Conservation (phyloP, 2,797 vertebrate genomes). For the Ibycter americanus region DNA sequence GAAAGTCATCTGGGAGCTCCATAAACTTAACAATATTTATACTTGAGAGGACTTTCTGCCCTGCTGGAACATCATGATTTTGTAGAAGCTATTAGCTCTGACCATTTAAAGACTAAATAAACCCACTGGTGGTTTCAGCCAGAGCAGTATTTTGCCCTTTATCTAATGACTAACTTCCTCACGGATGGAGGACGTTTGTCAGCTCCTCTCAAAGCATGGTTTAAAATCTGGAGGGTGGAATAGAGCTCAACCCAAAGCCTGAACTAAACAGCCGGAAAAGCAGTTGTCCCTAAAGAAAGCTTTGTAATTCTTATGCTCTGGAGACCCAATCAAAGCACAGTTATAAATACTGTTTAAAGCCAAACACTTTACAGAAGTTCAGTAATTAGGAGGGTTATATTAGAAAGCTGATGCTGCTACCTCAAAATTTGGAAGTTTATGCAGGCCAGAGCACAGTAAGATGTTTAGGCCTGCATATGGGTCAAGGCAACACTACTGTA, state of each 20-base stretch:
- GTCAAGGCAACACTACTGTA: not conserved
- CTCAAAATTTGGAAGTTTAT: not conserved
- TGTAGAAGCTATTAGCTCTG: not conserved
- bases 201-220: not conserved
- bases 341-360: not conserved
- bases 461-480: not conserved
- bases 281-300: not conserved
- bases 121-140: not conserved
- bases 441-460: not conserved
- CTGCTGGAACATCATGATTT: not conserved
- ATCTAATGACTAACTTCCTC: not conserved
- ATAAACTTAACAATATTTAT: not conserved
- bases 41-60: not conserved
- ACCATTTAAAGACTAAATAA: not conserved
- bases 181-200: not conserved
- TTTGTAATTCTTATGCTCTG: not conserved
- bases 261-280: not conserved
- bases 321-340: not conserved
- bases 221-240: not conserved
- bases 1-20: not conserved
- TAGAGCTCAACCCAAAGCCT: not conserved
- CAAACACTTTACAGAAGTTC: not conserved
- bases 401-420: not conserved
- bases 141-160: not conserved
- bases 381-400: not conserved